Evolutionary conservation across 2,113 vertebrate genomes (phyloP), one percentile per base, ranked within the genome.

Genomic region (Formicarius rufipectus): DNA sequence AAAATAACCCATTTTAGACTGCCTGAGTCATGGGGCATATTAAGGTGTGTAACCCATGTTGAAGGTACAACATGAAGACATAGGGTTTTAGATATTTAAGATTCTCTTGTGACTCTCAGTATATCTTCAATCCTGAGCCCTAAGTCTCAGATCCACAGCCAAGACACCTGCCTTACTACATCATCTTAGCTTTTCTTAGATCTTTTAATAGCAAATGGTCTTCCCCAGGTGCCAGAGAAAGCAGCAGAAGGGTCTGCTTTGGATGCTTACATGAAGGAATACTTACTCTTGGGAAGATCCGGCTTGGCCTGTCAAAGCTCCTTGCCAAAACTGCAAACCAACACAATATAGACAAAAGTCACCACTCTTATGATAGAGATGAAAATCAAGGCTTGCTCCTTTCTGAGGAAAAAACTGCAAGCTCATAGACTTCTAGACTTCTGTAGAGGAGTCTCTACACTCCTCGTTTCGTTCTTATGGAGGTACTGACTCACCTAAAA

Each of bases 231-330:
- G 90, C 33, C 28, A 69, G 9, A 91, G 50, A 23, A 92, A 83
- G 55, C 37, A 67, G 39, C 31, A 67, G 30, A 71, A 80, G 14
- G 52, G 81, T 17, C 42, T 45, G 33, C 30, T 93, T 18, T 66
- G 55, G 30, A 80, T 47, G 77, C 33, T 80, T 14, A 64, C 39
- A 12, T 17, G 30, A 91, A 85, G 45, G 55, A 95, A 95, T 98
- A 98, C 99, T 99, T 98, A 99, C 99, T 99, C 99, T 62, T 99
- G 99, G 92, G 98, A 99, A 42, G 98, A 98, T 81, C 98, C 98
- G 47, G 98, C 98, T 97, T 99, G 99, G 93, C 98, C 98, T 72
- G 98, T 97, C 95, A 99, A 98, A 69, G 98, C 87, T 95, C 99
- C 99, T 64, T 99, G 99, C 99, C 99, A 99, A 97, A 99, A 99